Evolutionary conservation across 1,140 invertebrate species (phyloP).

Genomic region (Teleopsis dalmanni): DNA sequence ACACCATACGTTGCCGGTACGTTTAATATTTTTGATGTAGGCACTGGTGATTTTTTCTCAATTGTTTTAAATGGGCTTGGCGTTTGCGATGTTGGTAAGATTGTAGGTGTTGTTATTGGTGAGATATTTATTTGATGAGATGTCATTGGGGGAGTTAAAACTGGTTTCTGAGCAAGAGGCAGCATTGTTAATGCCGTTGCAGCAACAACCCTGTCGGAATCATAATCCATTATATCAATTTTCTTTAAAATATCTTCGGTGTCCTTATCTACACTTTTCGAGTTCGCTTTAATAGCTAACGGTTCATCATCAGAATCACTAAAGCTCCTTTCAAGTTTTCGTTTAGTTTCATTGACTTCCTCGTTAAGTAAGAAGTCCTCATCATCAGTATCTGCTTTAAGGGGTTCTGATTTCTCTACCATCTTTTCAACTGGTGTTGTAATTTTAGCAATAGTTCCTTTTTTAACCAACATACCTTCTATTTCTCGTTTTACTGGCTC

Average conservation of each 20-base stretch:
- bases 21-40: conserved; percentile 39
- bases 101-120: background rate
- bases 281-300: conserved; percentile 47
- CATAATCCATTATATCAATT: background rate
- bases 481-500: conserved; percentile 25
- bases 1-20: conserved; percentile 37
- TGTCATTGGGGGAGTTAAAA: conserved; percentile 2
- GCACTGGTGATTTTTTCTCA: conserved; percentile 39
- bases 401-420: conserved; percentile 10
- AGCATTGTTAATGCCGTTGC: conserved; percentile 22
- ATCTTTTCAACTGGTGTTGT: conserved; percentile 1
- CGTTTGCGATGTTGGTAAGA: conserved; percentile 2
- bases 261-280: conserved; percentile 17
- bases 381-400: conserved; percentile 35
- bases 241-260: conserved; percentile 3
- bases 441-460: conserved; percentile 30
- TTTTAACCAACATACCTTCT: conserved; percentile 40
- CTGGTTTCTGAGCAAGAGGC: conserved; percentile 24
- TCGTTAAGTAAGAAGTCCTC: conserved; percentile 38
- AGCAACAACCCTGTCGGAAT: background rate
- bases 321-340: conserved; percentile 46
- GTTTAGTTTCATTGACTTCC: conserved; percentile 42
- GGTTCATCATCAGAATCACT: conserved; percentile 56
- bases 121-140: background rate
- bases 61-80: conserved; percentile 24